Evolutionary conservation across 2,888 invertebrate genomes (phyloP), one percentile per base, ranked within the genome.

Genomic region (Dicyrtomina minuta): DNA sequence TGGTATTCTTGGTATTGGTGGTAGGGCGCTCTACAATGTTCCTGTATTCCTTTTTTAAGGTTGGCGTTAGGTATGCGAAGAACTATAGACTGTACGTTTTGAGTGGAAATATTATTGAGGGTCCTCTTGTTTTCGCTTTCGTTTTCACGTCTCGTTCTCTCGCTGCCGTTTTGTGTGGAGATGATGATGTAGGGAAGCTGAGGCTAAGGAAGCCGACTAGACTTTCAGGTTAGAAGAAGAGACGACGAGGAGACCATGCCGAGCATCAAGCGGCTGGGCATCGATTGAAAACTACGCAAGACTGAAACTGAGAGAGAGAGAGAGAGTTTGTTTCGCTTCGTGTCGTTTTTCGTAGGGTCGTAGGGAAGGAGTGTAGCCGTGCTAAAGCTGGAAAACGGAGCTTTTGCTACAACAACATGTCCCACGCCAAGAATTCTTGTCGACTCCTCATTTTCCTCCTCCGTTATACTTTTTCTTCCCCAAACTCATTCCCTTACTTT

Each of bases 211-310:
- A 58, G 70, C 62, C 66, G 55, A 65, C 66, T 66, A 27, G 64
- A 46, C 49, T 67, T 51, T 59, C n/a, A n/a, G n/a, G n/a, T n/a
- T 26, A 51, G 68, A 61, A 65, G 59, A 46, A 66, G 70, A 70
- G 64, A 64, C 41, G 44, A 22, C 55, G 61, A 61, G 65, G 62
- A 49, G 64, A 68, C 27, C 66, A 70, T 70, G 71, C 74, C 55
- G 58, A 68, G 61, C 67, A 67, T 66, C 53, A 53, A 64, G 66
- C 75, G 71, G 75, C 73, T 73, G 73, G 70, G 71, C 70, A 71
- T 74, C 68, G 74, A 76, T 76, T 76, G 75, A 76, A 69, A 64
- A 76, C 71, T 76, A 76, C 76, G 76, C 76, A 76, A 76, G 76
- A 76, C 76, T 73, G 75, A 66, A 74, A 61, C 39, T 60, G 33